Base-by-base conservation (phyloP, 2,797 vertebrate species). In the Falco biarmicus region DNA sequence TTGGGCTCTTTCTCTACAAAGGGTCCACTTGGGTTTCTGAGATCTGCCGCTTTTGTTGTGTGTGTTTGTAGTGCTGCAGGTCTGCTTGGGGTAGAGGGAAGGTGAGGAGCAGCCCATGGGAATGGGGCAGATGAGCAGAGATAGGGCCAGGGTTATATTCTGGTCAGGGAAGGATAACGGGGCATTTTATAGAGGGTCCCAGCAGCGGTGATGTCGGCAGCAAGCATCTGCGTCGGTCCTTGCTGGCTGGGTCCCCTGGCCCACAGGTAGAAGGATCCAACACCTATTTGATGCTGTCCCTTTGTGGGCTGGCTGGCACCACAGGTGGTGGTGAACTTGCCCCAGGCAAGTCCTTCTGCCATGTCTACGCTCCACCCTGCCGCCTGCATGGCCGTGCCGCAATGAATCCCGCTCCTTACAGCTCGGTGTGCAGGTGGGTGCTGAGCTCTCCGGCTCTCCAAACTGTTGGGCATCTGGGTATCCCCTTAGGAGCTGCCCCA, bases 361-460 rank as follows among this genome's bases (percentile, higher is more conserved):
- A 37, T 32, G 6, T 21, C 63, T 21, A 5, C 7, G 0, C 51
- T 20, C 25, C 4, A 14, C 51, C 59, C 32, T n/a, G 68, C 48
- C 1, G 15, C 31, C 14, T 25, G 41, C 4, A 0, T 13, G 41
- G n/a, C 43, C 2, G 0, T 17, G 17, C 31, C 2, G 2, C 6
- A 7, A 3, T 6, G n/a, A 39, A 21, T 60, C 22, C 8, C 1
- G 26, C 41, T 86, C 39, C 7, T 26, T 13, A 8, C 0, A 0
- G 60, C 4, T 4, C 3, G 1, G 5, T 7, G 39, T 11, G 34
- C 0, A 1, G 28, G 13, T 37, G 39, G 12, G 28, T 11, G 69
- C 15, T 0, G 4, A 89, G 85, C 45, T 76, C 50, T 54, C 39
- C 0, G 1, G 31, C 57, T 47, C 73, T 39, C 60, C 8, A 21